Base-by-base conservation (phyloP, 2,797 vertebrate genomes). In the Euphonia xanthogaster region DNA sequence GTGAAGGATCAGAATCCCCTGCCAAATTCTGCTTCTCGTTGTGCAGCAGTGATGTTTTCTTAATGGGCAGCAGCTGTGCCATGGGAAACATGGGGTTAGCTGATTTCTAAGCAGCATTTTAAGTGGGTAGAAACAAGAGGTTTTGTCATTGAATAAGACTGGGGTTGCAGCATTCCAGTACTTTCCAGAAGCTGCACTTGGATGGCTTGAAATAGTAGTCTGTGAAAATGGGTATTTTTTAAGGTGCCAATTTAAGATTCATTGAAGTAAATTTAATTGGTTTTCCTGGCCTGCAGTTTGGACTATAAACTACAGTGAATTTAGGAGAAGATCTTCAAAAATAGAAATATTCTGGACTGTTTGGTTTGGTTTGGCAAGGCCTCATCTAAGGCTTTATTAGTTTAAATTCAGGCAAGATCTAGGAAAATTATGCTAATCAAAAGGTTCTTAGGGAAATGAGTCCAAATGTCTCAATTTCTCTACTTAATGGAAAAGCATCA, bases 301-400 rank as follows among this genome's bases (percentile, higher is more conserved):
- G 50, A 28, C 55, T 79, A 79, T 67, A 90, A 88, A 74, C 48
- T 53, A 42, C 18, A 39, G 12, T 40, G 73, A 77, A 80, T 53
- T 67, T 90, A 83, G 55, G 30, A 10, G 47, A 57, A 80, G 68
- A 88, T 63, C 18, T 60, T 57, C n/a, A 0, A 70, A 91, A 91
- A 80, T 31, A 93, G 88, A 73, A 95, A 77, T 48, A 21, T 67
- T 87, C 61, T 65, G 68, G n/a, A 75, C 55, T 37, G 25, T 90
- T 66, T 33, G 35, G 33, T 85, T 91, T 55, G 28, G 30, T 90
- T 96, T 96, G 90, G 82, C 68, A 83, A 73, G 37, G 40, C 57
- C 48, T 88, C 30, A 31, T 80, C 17, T 63, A 13, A 63, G 12
- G 24, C 42, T 80, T 86, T 67, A 60, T 57, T 77, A 54, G 21